A percentile compares a stretch with the other conserved stretches of the same genome.
Evolutionary conservation across 2,797 vertebrate genomes (phyloP).

Genomic region (Lerista edwardsae): DNA sequence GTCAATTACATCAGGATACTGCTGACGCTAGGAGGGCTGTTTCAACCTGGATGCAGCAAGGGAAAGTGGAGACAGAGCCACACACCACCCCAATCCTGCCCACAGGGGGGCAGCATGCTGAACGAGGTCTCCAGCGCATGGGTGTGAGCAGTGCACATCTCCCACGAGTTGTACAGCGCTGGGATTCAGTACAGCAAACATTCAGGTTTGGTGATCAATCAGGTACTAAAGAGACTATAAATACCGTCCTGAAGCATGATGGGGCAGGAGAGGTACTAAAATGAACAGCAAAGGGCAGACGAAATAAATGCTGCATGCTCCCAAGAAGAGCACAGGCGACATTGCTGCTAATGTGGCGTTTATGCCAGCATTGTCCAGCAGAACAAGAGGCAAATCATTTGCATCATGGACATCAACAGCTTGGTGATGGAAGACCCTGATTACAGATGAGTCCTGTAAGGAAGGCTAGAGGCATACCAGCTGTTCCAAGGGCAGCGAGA

Average conservation of each 20-base stretch:
- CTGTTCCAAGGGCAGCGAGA: conserved; percentile 68
- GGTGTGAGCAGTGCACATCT: not conserved
- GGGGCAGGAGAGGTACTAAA: conserved; percentile 3
- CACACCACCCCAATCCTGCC: not conserved
- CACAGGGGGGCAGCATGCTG: not conserved
- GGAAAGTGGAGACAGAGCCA: not conserved
- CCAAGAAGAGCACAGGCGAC: conserved; percentile 32
- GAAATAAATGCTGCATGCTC: not conserved
- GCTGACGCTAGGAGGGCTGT: conserved; percentile 64
- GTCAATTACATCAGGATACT: conserved; percentile 70
- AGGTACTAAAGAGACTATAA: conserved; percentile 20
- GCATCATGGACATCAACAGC: not conserved
- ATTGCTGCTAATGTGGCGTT: fast-evolving
- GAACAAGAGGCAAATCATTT: conserved; percentile 13
- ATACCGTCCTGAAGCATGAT: not conserved
- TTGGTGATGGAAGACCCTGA: not conserved
- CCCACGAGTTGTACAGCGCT: not conserved
- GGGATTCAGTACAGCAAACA: not conserved
- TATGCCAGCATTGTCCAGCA: conserved; percentile 7
- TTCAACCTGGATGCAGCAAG: conserved; percentile 60
- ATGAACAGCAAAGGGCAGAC: not conserved
- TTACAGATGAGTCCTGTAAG: conserved; percentile 33
- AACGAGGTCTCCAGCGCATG: not conserved
- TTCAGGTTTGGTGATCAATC: not conserved
- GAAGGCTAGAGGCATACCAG: conserved; percentile 58